Base-by-base conservation (phyloP, 2,888 invertebrate species). In the Machimus atricapillus region DNA sequence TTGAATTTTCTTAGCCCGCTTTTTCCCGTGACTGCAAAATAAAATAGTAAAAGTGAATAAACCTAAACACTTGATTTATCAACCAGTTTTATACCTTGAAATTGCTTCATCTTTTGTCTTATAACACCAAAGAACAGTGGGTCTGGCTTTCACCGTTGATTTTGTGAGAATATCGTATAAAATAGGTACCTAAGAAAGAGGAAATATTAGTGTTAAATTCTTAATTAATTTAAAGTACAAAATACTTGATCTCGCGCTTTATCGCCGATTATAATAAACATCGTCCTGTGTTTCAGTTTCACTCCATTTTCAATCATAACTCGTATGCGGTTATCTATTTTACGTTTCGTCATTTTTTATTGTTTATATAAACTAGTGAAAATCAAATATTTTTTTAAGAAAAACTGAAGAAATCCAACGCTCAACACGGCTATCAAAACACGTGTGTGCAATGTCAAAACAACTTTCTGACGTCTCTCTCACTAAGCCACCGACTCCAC, bases 271-370 rank as follows among this genome's bases (percentile, higher is more conserved):
- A 99, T 94, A 77, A 98, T 95, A 93, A 99, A 97, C 95, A 99
- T 95, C 3, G 98, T 97, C 86, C 99, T 95, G 91, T 99, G 98
- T 1, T 97, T 96, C 83, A 95, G 92, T 90, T 95, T 95, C 78
- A 99, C 97, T 40, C 99, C 99, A 96, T 99, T 99, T 93, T 99
- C 99, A 91, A 99, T 98, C 93, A 99, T 94, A 31, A 97, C 95
- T 81, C 98, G 95, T 88, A 99, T 97, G 86, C 99, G 95, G 91
- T 98, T 98, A 92, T 99, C 99, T 90, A 99, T 97, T 93, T 99
- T 99, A 93, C 98, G 98, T 90, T 97, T 95, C 73, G 96, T 96
- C 97, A 97, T 97, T 92, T 94, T 95, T 77, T 76, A 9, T 2
- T 78, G 14, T 52, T 73, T 73, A 31, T 73, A 73, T 16, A 74